Base-by-base conservation (phyloP, 2,888 invertebrate species). In the Tortrix viridana region DNA sequence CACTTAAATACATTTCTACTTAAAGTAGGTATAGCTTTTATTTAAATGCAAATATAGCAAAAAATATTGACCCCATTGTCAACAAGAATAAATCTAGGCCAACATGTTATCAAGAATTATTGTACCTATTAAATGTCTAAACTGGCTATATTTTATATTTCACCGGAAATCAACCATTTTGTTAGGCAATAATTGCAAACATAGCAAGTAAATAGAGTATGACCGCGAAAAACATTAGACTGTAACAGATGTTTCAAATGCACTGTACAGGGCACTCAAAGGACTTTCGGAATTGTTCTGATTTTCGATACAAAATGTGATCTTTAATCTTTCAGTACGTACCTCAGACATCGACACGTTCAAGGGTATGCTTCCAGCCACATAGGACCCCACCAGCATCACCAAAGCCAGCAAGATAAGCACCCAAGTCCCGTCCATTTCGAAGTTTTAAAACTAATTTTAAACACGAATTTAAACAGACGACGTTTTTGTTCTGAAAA, bases 321-420 rank as follows among this genome's bases (percentile, higher is more conserved):
- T 9, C 26, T 18, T 53, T 41, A 58, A 46, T 53, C n/a, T 46
- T 6, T 38, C 23, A 18, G 22, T 49, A 65, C 83, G 76, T 82
- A 98, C 99, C 96, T 99, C 99, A 37, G 99, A 98, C 85, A 99
- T 94, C 74, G 95, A 95, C 85, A 99, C 96, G 71, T 98, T 96
- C 69, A 99, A 90, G 20, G 99, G 99, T 79, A 99, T 96, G 66
- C 96, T 97, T 56, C 99, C 99, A 72, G 98, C 96, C 57, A 98
- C 86, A 88, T 98, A 99, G 60, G 98, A 98, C 1, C 99, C 99
- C 62, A 98, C 93, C 68, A 99, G 92, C 99, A 99, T 99, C 63
- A 99, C 97, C 77, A 97, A 76, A 60, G 96, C 96, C 52, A 99
- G 91, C 74, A 97, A 92, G 83, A 98, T 91, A 65, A 99, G 92